These are phyloP conservation scores for Drosophila demipolita DNA, from an alignment of 2,888 invertebrate genomes.

Conservation along the genomic window DNA sequence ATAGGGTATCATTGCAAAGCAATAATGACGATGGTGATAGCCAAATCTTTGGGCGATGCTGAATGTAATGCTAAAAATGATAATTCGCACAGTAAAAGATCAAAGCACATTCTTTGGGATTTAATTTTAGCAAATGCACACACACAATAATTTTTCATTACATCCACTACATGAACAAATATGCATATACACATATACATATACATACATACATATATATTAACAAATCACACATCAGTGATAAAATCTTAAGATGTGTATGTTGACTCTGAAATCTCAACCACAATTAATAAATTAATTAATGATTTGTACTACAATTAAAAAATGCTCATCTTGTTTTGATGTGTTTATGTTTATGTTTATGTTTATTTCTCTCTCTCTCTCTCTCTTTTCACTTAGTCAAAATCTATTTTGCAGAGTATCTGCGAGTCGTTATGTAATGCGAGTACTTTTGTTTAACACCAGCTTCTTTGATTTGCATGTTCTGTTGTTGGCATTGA, in stretches of 20 bases:
- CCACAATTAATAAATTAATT: background rate
- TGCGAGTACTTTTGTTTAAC: slow-evolving; percentile 8
- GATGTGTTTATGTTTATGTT: background rate
- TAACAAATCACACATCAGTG: background rate
- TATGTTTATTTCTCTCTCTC: background rate
- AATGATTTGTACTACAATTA: background rate
- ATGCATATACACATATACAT: background rate
- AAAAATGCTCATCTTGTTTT: background rate
- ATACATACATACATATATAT: background rate
- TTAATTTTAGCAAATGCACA: background rate
- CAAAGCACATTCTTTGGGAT: slow-evolving; percentile 16
- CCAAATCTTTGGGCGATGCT: slow-evolving; percentile 17
- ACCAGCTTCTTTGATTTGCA: background rate
- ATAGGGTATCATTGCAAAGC: slow-evolving; percentile 8
- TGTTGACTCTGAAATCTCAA: background rate
- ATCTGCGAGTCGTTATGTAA: background rate
- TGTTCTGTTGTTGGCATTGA: slow-evolving; percentile 23
- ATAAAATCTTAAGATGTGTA: background rate
- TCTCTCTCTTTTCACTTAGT: background rate
- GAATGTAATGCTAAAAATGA: slow-evolving; percentile 5
- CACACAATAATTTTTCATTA: background rate
- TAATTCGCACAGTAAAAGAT: slow-evolving; percentile 7
- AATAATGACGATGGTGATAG: background rate
- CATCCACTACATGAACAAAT: background rate
- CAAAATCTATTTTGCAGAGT: background rate